phyloP scores from a whole-genome alignment of 2,888 invertebrate genomes.

The Mythimna pallens region DNA sequence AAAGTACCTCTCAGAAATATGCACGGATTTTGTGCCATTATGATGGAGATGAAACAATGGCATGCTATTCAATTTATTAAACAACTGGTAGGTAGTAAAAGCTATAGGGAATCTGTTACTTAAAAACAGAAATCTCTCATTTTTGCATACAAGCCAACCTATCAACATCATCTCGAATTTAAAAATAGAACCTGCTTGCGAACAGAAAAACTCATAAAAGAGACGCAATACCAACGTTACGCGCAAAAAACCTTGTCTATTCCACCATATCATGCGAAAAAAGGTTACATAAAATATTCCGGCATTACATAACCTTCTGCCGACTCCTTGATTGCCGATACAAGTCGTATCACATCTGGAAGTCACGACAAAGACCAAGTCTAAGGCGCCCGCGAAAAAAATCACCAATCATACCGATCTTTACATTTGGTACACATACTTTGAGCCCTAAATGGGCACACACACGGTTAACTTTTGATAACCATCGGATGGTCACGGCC shows the following conservation, averaged over 20 bases:
- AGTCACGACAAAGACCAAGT: conserved; percentile 52
- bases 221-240: conserved; percentile 48
- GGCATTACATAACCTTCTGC: conserved; percentile 62
- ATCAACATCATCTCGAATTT: conserved; percentile 34
- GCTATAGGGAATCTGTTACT: neutral
- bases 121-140: neutral
- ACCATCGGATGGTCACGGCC: conserved; percentile 71
- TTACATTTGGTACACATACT: conserved; percentile 64
- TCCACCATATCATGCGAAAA: conserved; percentile 53
- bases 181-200: conserved; percentile 29
- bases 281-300: conserved; percentile 63
- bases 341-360: conserved; percentile 48
- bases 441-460: conserved; percentile 62
- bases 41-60: conserved; percentile 9
- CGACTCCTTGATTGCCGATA: conserved; percentile 61
- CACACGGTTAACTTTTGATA: conserved; percentile 65
- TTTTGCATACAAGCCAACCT: neutral
- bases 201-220: conserved; percentile 45
- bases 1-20: neutral
- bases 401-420: conserved; percentile 66
- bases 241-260: conserved; percentile 62
- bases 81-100: neutral
- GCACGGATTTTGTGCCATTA: conserved; percentile 4
- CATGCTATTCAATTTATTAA: conserved; percentile 1
- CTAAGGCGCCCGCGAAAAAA: conserved; percentile 66